Conservation (phyloP, 2,888 invertebrate genomes). For the Matsumyia berberina region DNA sequence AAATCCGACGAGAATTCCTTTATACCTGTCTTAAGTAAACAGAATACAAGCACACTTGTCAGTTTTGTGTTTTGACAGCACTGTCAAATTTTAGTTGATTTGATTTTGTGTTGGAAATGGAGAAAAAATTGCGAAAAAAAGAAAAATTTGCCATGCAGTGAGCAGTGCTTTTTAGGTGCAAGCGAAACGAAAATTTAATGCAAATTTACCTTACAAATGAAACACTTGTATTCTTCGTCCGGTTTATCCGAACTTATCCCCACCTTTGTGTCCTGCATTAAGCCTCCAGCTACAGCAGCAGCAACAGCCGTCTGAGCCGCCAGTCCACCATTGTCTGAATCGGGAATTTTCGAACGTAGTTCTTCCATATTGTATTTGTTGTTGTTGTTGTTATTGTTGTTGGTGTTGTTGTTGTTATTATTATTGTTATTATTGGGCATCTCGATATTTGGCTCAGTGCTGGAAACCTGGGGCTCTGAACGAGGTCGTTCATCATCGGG, state of each 20-base stretch:
- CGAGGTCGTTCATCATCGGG: slow-evolving; percentile 82
- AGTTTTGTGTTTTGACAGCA: slow-evolving; percentile 37
- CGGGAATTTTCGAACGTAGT: slow-evolving; percentile 86
- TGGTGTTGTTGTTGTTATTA: slow-evolving; percentile 78
- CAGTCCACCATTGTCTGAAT: slow-evolving; percentile 84
- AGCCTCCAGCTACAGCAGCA: slow-evolving; percentile 74
- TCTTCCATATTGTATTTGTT: slow-evolving; percentile 85
- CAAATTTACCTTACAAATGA: slow-evolving; percentile 89
- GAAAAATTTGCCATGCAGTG: slow-evolving; percentile 57
- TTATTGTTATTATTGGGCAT: slow-evolving; percentile 79
- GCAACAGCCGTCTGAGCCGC: slow-evolving; percentile 34
- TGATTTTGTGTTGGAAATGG: slow-evolving; percentile 31
- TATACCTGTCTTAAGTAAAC: slow-evolving; percentile 83
- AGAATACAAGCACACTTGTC: slow-evolving; percentile 42
- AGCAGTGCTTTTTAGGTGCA: slow-evolving; percentile 59
- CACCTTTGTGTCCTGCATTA: slow-evolving; percentile 84
- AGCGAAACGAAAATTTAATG: slow-evolving; percentile 74
- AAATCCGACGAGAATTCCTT: slow-evolving; percentile 83
- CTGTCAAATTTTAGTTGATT: slow-evolving; percentile 3
- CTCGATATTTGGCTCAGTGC: slow-evolving; percentile 82
- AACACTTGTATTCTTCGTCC: slow-evolving; percentile 88
- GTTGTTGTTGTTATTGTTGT: slow-evolving; percentile 83
- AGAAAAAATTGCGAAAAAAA: slow-evolving; percentile 29
- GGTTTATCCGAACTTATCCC: slow-evolving; percentile 84
- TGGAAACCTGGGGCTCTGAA: slow-evolving; percentile 83